Percentiles rank a stretch among this genome's conserved stretches.
Evolutionary conservation across 2,113 vertebrate species (phyloP).

Genomic region (Vanacampus margaritifer): DNA sequence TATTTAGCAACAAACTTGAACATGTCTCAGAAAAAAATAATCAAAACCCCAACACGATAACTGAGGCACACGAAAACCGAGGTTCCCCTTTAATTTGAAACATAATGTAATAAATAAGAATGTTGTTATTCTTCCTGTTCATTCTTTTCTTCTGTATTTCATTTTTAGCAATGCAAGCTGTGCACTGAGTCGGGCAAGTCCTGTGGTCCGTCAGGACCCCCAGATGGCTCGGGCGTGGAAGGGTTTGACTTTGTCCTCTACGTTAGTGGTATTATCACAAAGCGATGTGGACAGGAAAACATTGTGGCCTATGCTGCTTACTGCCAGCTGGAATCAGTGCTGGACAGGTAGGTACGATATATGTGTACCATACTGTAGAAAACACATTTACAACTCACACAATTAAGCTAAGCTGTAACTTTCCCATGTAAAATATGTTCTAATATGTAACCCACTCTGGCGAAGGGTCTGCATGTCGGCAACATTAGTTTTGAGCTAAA

Average conservation of each 20-base stretch:
- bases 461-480: too few relatives aligned
- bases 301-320: conserved; percentile 97
- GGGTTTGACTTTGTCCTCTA: conserved; percentile 93
- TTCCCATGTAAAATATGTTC: too few relatives aligned
- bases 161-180: conserved; percentile 84
- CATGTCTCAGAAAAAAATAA: too few relatives aligned
- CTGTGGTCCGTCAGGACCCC: conserved; percentile 73
- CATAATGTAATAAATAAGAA: neutral
- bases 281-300: conserved; percentile 92
- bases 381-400: too few relatives aligned
- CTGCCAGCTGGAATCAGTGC: conserved; percentile 92
- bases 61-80: too few relatives aligned
- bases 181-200: conserved; percentile 80
- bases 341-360: conserved; percentile 79
- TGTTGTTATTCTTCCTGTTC: neutral
- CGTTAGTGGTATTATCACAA: conserved; percentile 88
- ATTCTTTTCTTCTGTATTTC: neutral
- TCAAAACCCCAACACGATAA: too few relatives aligned
- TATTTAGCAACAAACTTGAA: too few relatives aligned
- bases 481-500: too few relatives aligned
- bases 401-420: too few relatives aligned
- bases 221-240: conserved; percentile 81
- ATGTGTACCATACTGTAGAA: neutral
- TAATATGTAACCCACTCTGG: too few relatives aligned
- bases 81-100: neutral